Evolutionary conservation across 2,888 invertebrate species (phyloP), one percentile per base, ranked within the genome.

Genomic region (Eristalinus aeneus): DNA sequence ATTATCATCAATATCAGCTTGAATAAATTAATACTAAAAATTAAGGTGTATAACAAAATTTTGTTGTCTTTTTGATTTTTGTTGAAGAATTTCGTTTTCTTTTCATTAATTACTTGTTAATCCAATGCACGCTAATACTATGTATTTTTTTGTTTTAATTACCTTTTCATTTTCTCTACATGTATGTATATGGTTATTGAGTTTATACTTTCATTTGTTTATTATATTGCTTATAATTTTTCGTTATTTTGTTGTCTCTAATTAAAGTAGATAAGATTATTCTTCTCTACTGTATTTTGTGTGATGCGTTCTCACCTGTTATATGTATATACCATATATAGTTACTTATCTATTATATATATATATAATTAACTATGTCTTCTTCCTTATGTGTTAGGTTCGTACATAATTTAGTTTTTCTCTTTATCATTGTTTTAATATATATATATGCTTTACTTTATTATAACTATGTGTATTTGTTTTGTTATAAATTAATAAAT

Each of bases 401-500:
- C 65, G 79, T 84, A 79, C 75, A 75, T 84, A 72, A 64, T 67
- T 76, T 87, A 64, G 67, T 54, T 73, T 68, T 58, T 22, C 22
- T 76, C 74, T 73, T 63, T 71, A 58, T 36, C 76, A 83, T 86
- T 89, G n/a, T 69, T 77, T 86, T 89, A 69, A 68, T 81, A 88
- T 88, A 88, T 88, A 87, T 89, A 88, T 89, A 87, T 88, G 88
- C 76, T 84, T 84, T 79, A 72, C 73, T 85, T 88, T 87, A 87
- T 81, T 83, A 88, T 86, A 84, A 88, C 63, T 88, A 80, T 79
- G 60, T 79, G 46, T 46, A 46, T 84, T 54, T 72, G 78, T 80
- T 85, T 86, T 87, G 82, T 88, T 81, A 84, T 87, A 89, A 89
- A 88, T 88, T 87, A 88, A 89, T 89, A 89, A 89, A 89, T 89